These are phyloP conservation scores for Nannoperca australis DNA, from an alignment of 2,797 vertebrate genomes.

Conservation along the genomic window DNA sequence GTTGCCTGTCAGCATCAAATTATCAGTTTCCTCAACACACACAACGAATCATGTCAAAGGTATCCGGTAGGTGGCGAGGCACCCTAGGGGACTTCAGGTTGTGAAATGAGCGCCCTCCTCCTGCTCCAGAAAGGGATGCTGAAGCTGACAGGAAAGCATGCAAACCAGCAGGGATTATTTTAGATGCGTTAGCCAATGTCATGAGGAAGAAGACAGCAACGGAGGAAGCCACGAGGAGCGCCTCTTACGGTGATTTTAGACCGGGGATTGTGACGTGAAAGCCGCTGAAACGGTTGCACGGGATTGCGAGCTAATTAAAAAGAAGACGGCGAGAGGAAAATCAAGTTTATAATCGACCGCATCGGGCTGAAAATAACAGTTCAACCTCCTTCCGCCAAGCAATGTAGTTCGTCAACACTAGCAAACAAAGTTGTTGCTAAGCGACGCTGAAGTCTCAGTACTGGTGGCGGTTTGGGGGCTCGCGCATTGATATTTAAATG, in stretches of 20 bases:
- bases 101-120: slow-evolving; percentile 10
- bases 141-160: slow-evolving; percentile 57
- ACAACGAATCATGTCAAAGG: slow-evolving; percentile 33
- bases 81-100: slow-evolving; percentile 43
- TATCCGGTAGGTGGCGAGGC: slow-evolving; percentile 79
- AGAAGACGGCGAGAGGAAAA: neutral
- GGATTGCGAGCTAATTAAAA: slow-evolving; percentile 16
- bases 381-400: slow-evolving; percentile 25
- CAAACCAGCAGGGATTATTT: slow-evolving; percentile 15
- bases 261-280: slow-evolving; percentile 8
- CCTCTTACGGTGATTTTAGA: neutral
- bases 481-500: slow-evolving; percentile 49
- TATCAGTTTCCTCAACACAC: neutral
- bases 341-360: neutral
- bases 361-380: slow-evolving; percentile 1
- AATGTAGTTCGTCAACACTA: slow-evolving; percentile 43
- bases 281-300: neutral
- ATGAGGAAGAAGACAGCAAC: slow-evolving; percentile 1
- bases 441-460: slow-evolving; percentile 45
- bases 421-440: slow-evolving; percentile 76
- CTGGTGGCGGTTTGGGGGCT: neutral
- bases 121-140: slow-evolving; percentile 44
- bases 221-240: too few relatives aligned
- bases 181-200: neutral
- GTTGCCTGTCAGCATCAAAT: slow-evolving; percentile 35